Evolutionary conservation across 2,797 vertebrate species (phyloP).

Genomic region (Graptemys geographica): DNA sequence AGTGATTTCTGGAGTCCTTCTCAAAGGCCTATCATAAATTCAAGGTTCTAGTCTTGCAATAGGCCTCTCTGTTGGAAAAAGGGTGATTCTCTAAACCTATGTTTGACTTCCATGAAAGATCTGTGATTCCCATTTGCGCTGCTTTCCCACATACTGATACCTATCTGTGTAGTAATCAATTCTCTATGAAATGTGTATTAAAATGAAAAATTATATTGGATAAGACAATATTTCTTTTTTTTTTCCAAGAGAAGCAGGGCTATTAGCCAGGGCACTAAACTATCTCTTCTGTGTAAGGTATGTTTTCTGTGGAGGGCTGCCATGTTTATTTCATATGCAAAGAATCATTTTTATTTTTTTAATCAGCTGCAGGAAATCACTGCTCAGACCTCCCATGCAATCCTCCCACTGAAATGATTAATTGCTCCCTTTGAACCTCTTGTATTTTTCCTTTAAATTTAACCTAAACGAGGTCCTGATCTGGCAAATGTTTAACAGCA

Average conservation of each 20-base stretch:
- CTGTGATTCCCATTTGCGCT: not conserved
- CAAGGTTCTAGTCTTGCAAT: not conserved
- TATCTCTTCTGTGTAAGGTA: not conserved
- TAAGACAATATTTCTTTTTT: fast-evolving
- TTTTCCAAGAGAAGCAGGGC: not conserved
- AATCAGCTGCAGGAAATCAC: constrained; percentile 25
- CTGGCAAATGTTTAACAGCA: not conserved
- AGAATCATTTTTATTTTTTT: constrained; percentile 12
- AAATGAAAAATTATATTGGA: not conserved
- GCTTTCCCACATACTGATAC: not conserved
- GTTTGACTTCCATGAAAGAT: not conserved
- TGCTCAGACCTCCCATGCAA: not conserved
- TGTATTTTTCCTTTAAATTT: not conserved
- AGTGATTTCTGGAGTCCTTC: not conserved
- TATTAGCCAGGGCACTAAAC: not conserved
- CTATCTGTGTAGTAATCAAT: not conserved
- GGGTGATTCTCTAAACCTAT: not conserved
- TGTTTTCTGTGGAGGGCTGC: constrained; percentile 45
- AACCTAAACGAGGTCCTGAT: not conserved
- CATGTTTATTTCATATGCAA: constrained; percentile 40
- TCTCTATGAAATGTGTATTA: not conserved
- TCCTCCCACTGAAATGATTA: not conserved
- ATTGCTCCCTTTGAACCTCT: not conserved
- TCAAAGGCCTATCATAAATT: not conserved
- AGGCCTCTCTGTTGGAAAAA: not conserved